Conservation (phyloP, 30 jellyfish, hydroid and myxozoan genomes). For the Turritopsis dohrnii region DNA sequence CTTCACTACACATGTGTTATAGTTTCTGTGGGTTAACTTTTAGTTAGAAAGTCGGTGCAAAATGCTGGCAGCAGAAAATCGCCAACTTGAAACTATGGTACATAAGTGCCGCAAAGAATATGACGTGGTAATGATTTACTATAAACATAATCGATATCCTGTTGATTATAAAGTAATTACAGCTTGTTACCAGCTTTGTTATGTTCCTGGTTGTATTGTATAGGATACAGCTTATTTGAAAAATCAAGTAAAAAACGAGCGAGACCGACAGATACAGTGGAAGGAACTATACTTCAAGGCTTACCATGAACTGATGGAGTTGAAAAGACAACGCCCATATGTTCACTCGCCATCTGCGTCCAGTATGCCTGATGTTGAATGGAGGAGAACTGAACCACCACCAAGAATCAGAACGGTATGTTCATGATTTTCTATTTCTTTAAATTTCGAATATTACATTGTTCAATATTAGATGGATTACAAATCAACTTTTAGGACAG, state of each 20-base stretch:
- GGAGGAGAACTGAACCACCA: background rate
- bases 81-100: conserved; percentile 35
- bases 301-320: conserved; percentile 19
- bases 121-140: conserved; percentile 23
- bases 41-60: conserved; percentile 38
- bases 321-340: conserved; percentile 14
- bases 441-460: background rate
- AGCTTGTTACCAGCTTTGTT: background rate
- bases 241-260: conserved; percentile 35
- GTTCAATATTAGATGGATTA: background rate
- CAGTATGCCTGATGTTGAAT: background rate
- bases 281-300: conserved; percentile 29
- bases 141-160: background rate
- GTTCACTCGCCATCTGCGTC: background rate
- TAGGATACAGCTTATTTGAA: conserved; percentile 35
- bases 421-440: background rate
- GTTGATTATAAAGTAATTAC: background rate
- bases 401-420: conserved; percentile 14
- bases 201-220: too few species aligned
- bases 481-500: background rate
- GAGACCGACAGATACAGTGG: conserved; percentile 29
- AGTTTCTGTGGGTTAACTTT: background rate
- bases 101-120: conserved; percentile 35
- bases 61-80: conserved; percentile 10
- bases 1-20: background rate